These are phyloP conservation scores for Theocolax elegans DNA, from an alignment of 1,140 invertebrate genomes.

Conservation along the genomic window DNA sequence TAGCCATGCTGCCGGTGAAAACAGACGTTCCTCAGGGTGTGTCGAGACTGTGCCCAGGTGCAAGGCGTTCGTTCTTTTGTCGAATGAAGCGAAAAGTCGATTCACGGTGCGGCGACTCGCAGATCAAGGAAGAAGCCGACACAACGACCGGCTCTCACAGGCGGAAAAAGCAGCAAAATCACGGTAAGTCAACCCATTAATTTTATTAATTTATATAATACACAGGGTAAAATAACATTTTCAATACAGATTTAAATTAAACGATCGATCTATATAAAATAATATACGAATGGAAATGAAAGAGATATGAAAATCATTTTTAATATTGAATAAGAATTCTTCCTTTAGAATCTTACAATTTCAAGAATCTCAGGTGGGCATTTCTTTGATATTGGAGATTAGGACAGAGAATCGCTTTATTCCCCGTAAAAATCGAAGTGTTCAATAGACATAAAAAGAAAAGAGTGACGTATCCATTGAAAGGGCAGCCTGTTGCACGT, in stretches of 20 bases:
- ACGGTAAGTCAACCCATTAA: conserved; percentile 64
- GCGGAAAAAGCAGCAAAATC: conserved; percentile 75
- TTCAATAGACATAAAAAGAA: background rate
- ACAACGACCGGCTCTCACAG: conserved; percentile 72
- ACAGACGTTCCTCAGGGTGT: conserved; percentile 82
- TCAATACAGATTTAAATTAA: no score
- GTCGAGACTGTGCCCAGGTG: conserved; percentile 85
- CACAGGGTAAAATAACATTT: no score
- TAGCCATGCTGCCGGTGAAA: conserved; percentile 92
- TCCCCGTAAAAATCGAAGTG: background rate
- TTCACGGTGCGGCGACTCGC: conserved; percentile 55
- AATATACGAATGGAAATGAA: no score
- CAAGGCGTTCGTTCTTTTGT: conserved; percentile 91
- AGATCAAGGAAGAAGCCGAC: conserved; percentile 81
- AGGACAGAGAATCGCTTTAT: background rate
- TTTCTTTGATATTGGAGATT: background rate
- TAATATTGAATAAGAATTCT: no score
- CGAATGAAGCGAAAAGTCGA: conserved; percentile 86
- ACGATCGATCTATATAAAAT: no score
- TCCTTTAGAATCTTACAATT: no score
- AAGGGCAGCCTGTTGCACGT: background rate
- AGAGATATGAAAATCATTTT: no score
- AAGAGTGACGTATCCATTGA: background rate
- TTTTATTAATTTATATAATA: no score
- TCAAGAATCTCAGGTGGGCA: conserved; percentile 5